Evolutionary conservation across 2,113 vertebrate genomes (phyloP).

Genomic region (Conger conger): DNA sequence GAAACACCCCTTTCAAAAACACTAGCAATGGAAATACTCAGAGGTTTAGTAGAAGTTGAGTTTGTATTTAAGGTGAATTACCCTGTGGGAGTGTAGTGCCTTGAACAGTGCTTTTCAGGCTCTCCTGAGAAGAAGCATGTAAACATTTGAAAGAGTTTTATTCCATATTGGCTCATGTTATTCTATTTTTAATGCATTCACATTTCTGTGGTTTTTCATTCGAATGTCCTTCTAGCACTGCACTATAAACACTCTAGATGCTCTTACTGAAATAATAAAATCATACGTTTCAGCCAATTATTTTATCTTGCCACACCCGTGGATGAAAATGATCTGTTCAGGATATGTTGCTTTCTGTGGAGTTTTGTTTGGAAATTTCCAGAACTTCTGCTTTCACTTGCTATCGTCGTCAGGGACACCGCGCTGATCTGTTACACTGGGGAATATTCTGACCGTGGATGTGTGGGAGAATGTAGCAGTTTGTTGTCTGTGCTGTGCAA

Average conservation of each 20-base stretch:
- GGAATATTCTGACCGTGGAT: neutral
- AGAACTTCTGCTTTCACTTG: conserved; percentile 11
- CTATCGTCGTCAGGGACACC: neutral
- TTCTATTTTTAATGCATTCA: conserved; percentile 57
- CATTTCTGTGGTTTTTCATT: conserved; percentile 57
- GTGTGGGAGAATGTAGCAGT: conserved; percentile 63
- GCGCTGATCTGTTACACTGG: neutral
- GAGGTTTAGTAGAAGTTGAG: conserved; percentile 58
- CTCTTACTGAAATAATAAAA: conserved; percentile 62
- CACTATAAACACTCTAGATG: conserved; percentile 71
- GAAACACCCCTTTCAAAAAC: conserved; percentile 46
- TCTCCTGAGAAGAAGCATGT: conserved; percentile 66
- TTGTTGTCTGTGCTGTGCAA: conserved; percentile 47
- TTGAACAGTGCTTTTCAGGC: conserved; percentile 77
- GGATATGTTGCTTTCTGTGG: conserved; percentile 1
- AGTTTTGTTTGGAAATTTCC: neutral
- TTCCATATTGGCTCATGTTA: conserved; percentile 59
- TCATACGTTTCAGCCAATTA: conserved; percentile 50
- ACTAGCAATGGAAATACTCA: conserved; percentile 41
- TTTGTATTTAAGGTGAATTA: conserved; percentile 58
- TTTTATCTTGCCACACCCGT: conserved; percentile 51
- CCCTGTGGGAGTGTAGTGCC: conserved; percentile 82
- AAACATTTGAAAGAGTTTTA: conserved; percentile 60
- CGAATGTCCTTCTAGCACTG: conserved; percentile 62
- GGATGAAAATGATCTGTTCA: neutral